These are phyloP conservation scores for Pantala flavescens DNA, from an alignment of 1,140 invertebrate genomes.

Conservation along the genomic window DNA sequence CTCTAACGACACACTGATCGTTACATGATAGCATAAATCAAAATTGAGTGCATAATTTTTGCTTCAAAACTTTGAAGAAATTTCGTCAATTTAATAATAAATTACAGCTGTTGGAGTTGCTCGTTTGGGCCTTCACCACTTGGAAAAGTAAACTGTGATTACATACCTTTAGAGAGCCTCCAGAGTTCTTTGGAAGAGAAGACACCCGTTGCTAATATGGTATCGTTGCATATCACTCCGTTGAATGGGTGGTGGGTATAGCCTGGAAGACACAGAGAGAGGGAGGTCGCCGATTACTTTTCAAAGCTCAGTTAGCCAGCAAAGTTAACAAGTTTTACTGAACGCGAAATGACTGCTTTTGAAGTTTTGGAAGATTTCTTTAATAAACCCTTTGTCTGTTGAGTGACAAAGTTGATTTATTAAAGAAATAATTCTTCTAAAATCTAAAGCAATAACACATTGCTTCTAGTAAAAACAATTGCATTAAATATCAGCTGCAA, in stretches of 20 bases:
- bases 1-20: too few species aligned
- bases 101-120: too few species aligned
- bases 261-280: conserved; percentile 49
- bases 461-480: too few species aligned
- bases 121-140: not conserved
- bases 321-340: not conserved
- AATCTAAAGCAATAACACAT: too few species aligned
- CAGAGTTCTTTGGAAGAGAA: conserved; percentile 97
- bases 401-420: not conserved
- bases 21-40: too few species aligned
- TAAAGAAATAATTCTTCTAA: not conserved
- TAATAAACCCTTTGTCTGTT: not conserved
- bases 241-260: conserved; percentile 94
- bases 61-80: too few species aligned
- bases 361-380: not conserved
- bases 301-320: not conserved
- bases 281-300: conserved; percentile 17
- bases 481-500: too few species aligned
- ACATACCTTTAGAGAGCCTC: conserved; percentile 88
- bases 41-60: too few species aligned
- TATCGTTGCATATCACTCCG: conserved; percentile 95
- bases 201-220: conserved; percentile 94
- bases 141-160: conserved; percentile 12
- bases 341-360: not conserved
- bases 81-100: too few species aligned